Evolutionary conservation across 2,888 invertebrate genomes (phyloP).

Genomic region (Oscheius sp.): DNA sequence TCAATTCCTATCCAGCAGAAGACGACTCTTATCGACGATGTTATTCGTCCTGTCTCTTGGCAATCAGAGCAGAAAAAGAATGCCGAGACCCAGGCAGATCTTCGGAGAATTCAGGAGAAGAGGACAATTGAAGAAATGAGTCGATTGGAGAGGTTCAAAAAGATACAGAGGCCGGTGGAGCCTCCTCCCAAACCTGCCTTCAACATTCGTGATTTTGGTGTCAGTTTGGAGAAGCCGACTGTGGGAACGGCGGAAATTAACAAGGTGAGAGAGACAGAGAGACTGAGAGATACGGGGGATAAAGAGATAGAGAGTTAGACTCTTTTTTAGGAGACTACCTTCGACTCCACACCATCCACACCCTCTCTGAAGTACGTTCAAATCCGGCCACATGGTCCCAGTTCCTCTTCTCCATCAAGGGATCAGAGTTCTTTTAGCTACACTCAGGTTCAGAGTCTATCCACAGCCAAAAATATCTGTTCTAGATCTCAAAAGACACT

Average conservation of each 20-base stretch:
- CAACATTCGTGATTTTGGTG: constrained; percentile 49
- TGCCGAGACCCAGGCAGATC: neutral
- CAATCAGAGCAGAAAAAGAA: constrained; percentile 9
- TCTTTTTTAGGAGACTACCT: too few species aligned
- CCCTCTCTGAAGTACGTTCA: too few species aligned
- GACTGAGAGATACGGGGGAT: neutral
- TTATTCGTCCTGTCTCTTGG: constrained; percentile 35
- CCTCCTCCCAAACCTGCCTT: constrained; percentile 39
- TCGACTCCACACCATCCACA: too few species aligned
- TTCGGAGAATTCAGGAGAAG: constrained; percentile 17
- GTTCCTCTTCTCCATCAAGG: too few species aligned
- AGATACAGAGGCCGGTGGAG: constrained; percentile 19
- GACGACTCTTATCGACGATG: constrained; percentile 48
- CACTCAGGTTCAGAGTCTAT: neutral
- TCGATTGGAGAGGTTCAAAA: constrained; percentile 26
- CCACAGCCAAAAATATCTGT: neutral
- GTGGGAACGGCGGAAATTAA: constrained; percentile 18
- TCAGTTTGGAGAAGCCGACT: constrained; percentile 40
- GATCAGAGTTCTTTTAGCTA: neutral
- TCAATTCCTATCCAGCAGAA: constrained; percentile 40
- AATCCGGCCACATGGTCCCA: too few species aligned
- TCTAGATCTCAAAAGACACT: constrained; percentile 1
- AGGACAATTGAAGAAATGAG: constrained; percentile 32
- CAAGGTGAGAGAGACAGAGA: neutral
- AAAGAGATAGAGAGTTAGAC: too few species aligned